Evolutionary conservation across 2,113 vertebrate species (phyloP).

Genomic region (Hydrochoerus hydrochaeris): DNA sequence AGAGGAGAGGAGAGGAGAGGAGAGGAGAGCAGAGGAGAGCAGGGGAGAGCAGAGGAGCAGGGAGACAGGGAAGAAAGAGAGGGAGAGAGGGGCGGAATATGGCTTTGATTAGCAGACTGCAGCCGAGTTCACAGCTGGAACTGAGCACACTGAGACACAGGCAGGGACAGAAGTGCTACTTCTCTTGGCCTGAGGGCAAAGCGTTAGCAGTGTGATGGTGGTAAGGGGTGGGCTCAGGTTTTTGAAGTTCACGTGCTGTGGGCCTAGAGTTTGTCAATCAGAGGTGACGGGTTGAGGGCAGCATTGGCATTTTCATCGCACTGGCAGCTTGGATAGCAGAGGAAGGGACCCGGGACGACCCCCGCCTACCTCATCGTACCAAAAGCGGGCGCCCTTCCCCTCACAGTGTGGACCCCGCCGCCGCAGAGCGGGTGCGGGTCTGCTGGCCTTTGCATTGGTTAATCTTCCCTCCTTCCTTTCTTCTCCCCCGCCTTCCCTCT

Average conservation of each 20-base stretch:
- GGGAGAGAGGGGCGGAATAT: conserved; percentile 62
- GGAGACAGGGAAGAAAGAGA: fast-evolving
- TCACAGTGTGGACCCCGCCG: background rate
- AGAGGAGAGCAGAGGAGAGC: background rate
- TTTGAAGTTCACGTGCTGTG: background rate
- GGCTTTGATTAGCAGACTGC: conserved; percentile 83
- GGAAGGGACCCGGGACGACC: background rate
- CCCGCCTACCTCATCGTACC: background rate
- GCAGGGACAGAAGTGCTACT: conserved; percentile 80
- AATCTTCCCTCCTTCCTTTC: background rate
- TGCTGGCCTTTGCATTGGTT: background rate
- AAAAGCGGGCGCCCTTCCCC: background rate
- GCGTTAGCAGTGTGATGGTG: conserved; percentile 70
- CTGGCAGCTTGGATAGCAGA: background rate
- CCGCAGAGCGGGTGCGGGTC: background rate
- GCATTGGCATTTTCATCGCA: background rate
- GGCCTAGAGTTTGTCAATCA: conserved; percentile 28
- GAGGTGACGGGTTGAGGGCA: conserved; percentile 7
- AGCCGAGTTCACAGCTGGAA: conserved; percentile 72
- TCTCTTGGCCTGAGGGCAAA: conserved; percentile 81
- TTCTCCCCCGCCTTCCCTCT: background rate
- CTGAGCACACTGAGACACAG: conserved; percentile 79
- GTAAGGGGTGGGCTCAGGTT: conserved; percentile 38
- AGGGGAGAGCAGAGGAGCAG: fast-evolving
- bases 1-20: background rate